Conservation (phyloP, 2,113 vertebrate species). For the Otolemur garnettii region DNA sequence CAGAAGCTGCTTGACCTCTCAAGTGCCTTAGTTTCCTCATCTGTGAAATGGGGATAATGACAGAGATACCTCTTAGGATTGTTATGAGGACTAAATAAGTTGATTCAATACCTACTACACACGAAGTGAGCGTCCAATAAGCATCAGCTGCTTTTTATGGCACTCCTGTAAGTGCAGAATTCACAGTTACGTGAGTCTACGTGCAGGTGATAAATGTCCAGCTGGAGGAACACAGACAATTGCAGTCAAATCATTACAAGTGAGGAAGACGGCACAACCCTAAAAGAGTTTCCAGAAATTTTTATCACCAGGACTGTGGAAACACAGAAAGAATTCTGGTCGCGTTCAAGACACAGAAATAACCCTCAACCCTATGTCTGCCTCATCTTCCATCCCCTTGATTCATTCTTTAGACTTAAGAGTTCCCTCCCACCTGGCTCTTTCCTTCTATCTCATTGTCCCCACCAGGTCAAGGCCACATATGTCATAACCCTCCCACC, state of each 20-base stretch:
- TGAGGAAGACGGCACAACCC: not conserved
- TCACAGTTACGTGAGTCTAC: not conserved
- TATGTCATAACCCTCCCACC: fast-evolving
- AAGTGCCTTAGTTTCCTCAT: not conserved
- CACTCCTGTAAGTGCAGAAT: not conserved
- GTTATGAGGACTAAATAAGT: not conserved
- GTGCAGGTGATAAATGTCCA: not conserved
- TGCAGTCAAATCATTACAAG: not conserved
- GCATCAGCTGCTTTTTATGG: not conserved
- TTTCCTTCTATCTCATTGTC: not conserved
- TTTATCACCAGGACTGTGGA: not conserved
- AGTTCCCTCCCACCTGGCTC: not conserved
- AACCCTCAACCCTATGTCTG: not conserved
- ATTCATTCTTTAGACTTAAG: not conserved
- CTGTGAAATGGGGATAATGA: conserved; percentile 14
- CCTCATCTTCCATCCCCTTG: not conserved
- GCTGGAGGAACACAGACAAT: not conserved
- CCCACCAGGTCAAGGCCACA: not conserved
- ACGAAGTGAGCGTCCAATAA: not conserved
- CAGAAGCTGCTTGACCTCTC: not conserved
- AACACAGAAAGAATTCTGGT: not conserved
- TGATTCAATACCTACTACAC: not conserved
- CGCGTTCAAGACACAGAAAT: not conserved
- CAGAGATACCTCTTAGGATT: not conserved
- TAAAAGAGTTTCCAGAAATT: not conserved